Evolutionary conservation across 2,797 vertebrate genomes (phyloP).

Genomic region (Taeniopygia guttata): DNA sequence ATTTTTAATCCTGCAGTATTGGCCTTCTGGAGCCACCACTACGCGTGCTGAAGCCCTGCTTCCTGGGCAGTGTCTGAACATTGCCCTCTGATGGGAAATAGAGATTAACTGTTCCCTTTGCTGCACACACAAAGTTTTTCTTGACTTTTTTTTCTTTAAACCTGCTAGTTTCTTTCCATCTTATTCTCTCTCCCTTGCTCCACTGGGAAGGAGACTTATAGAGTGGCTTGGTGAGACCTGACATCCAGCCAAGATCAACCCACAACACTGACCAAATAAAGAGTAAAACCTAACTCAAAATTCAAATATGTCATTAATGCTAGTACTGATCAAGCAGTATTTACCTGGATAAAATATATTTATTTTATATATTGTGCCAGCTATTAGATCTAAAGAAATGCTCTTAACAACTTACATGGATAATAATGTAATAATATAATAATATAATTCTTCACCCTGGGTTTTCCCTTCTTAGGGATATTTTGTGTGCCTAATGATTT

Average conservation of each 20-base stretch:
- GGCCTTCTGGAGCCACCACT: neutral
- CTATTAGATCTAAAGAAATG: neutral
- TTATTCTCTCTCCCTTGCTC: neutral
- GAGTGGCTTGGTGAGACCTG: neutral
- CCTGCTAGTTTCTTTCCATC: neutral
- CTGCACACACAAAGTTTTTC: neutral
- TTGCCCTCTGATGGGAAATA: neutral
- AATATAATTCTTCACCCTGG: neutral
- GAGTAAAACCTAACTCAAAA: neutral
- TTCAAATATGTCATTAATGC: neutral
- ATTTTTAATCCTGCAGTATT: neutral
- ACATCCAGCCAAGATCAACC: neutral
- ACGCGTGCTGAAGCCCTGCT: neutral
- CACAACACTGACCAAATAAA: neutral
- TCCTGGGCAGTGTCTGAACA: fast-evolving
- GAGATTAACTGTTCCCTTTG: neutral
- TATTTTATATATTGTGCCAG: neutral
- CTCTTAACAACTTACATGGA: neutral
- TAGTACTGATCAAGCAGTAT: neutral
- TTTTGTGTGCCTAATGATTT: neutral
- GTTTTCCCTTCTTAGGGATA: neutral
- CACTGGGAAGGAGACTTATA: fast-evolving
- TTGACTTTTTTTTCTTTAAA: neutral
- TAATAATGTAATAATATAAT: neutral
- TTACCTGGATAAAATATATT: neutral